A percentile compares a stretch with the other conserved stretches of the same genome.
phyloP scores from a whole-genome alignment of 2,888 invertebrate species.

The Bruchidius siliquastri region DNA sequence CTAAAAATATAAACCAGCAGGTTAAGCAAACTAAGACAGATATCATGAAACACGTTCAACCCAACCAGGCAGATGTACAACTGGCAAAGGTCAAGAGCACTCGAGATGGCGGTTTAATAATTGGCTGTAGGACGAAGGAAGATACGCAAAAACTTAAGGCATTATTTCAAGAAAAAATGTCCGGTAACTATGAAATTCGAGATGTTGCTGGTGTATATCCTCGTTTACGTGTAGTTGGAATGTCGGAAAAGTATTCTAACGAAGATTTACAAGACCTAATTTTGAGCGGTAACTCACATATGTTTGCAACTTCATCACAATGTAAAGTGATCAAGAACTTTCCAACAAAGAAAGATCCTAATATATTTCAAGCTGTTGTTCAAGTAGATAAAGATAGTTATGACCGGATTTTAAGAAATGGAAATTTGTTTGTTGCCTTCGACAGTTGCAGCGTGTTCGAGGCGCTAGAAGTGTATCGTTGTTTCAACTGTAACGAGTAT shows the following conservation, averaged over 20 bases:
- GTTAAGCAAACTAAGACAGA: slow-evolving; percentile 5
- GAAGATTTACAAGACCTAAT: too few relatives aligned
- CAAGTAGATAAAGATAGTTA: not conserved
- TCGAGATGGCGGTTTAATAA: slow-evolving; percentile 6
- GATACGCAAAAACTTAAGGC: not conserved
- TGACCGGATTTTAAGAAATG: too few relatives aligned
- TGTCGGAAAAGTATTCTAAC: too few relatives aligned
- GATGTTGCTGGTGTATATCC: slow-evolving; percentile 3
- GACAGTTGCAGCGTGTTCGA: slow-evolving; percentile 7
- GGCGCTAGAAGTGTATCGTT: slow-evolving; percentile 3
- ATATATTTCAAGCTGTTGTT: slow-evolving; percentile 2
- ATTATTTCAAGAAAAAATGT: slow-evolving; percentile 3
- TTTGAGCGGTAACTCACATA: too few relatives aligned
- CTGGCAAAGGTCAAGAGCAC: slow-evolving; percentile 4
- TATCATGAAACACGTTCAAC: slow-evolving; percentile 4
- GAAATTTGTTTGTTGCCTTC: slow-evolving; percentile 6
- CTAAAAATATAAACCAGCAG: slow-evolving; percentile 7
- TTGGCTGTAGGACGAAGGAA: slow-evolving; percentile 6
- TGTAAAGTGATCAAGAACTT: slow-evolving; percentile 2
- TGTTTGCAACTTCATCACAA: slow-evolving; percentile 1
- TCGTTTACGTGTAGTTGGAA: too few relatives aligned
- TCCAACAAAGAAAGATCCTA: slow-evolving; percentile 1
- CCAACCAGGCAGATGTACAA: slow-evolving; percentile 3
- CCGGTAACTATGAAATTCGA: slow-evolving; percentile 1
- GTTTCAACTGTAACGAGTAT: slow-evolving; percentile 1